phyloP scores from a whole-genome alignment of 1,140 invertebrate genomes.

The Leguminivora glycinivorella region DNA sequence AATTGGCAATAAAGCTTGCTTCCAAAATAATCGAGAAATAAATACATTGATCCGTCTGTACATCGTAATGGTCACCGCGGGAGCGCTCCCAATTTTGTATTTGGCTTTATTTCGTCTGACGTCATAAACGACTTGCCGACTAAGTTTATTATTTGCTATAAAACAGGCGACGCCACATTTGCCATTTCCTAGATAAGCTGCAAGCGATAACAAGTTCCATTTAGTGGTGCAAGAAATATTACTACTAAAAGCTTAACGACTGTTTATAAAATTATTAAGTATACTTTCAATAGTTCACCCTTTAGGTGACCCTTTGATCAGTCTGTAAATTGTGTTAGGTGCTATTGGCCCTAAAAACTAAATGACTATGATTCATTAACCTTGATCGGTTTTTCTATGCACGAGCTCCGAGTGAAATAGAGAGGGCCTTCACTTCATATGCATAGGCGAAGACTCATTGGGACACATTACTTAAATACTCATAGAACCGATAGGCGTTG shows the following conservation, averaged over 20 bases:
- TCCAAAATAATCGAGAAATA: neutral
- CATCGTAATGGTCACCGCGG: neutral
- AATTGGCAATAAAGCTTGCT: too few species aligned
- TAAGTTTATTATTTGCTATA: conserved; percentile 25
- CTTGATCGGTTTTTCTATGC: too few species aligned
- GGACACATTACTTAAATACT: too few species aligned
- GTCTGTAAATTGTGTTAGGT: too few species aligned
- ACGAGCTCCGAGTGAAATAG: too few species aligned
- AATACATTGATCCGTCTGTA: neutral
- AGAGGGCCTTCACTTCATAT: too few species aligned
- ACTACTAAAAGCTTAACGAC: conserved; percentile 12
- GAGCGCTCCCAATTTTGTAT: conserved; percentile 1
- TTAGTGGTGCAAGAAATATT: conserved; percentile 15
- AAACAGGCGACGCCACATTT: conserved; percentile 18
- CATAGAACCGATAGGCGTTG: too few species aligned
- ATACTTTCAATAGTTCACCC: too few species aligned
- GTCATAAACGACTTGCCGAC: conserved; percentile 9
- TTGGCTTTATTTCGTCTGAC: conserved; percentile 14
- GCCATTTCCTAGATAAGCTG: conserved; percentile 23
- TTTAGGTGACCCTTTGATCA: too few species aligned
- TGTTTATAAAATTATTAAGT: neutral
- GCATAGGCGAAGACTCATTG: too few species aligned
- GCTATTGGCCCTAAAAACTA: too few species aligned
- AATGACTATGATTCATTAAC: too few species aligned
- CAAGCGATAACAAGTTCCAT: conserved; percentile 10